phyloP scores from a whole-genome alignment of 2,888 invertebrate species.

The Thyatira batis region DNA sequence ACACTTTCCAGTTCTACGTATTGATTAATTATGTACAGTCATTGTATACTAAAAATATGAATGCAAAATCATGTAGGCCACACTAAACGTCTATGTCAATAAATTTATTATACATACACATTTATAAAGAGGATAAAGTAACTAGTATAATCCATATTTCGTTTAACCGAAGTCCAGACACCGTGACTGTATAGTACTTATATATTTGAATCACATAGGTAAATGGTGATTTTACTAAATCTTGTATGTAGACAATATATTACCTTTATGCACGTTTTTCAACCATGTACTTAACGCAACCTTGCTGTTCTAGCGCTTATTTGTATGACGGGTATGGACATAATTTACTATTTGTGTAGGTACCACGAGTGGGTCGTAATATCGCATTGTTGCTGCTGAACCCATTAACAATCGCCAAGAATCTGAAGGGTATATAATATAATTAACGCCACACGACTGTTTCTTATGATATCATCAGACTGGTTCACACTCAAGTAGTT shows the following conservation, averaged over 20 bases:
- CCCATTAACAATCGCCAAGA: slow-evolving; percentile 58
- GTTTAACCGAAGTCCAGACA: slow-evolving; percentile 18
- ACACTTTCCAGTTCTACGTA: slow-evolving; percentile 1
- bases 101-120: not conserved
- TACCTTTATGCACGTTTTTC: slow-evolving; percentile 42
- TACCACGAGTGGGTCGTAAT: slow-evolving; percentile 65
- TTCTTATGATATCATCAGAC: slow-evolving; percentile 47
- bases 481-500: slow-evolving; percentile 24
- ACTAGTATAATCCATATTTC: not conserved
- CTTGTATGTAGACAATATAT: slow-evolving; percentile 12
- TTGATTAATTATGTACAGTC: not conserved
- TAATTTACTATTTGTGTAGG: slow-evolving; percentile 67
- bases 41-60: not conserved
- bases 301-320: slow-evolving; percentile 62
- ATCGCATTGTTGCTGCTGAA: slow-evolving; percentile 65
- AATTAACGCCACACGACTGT: slow-evolving; percentile 55
- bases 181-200: slow-evolving; percentile 27
- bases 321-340: slow-evolving; percentile 67
- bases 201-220: slow-evolving; percentile 29
- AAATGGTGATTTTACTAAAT: not conserved
- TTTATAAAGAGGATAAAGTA: not conserved
- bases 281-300: slow-evolving; percentile 61
- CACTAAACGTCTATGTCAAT: not conserved
- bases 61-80: not conserved
- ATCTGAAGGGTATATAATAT: slow-evolving; percentile 48